Base-by-base conservation (phyloP, 2,888 invertebrate species). In the Eupithecia abbreviata region DNA sequence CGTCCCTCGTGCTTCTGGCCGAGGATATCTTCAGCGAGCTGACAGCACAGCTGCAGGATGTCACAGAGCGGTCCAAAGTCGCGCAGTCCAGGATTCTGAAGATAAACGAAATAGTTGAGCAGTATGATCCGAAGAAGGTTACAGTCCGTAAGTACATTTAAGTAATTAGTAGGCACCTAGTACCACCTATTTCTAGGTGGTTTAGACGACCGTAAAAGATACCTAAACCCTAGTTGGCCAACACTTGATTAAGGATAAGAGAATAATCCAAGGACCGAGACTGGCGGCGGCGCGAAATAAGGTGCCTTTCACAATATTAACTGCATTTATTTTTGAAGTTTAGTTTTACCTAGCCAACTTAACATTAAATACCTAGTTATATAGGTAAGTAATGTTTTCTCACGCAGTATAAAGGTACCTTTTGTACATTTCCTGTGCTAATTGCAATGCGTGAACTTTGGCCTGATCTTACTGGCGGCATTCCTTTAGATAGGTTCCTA, bases 1-100 rank as follows among this genome's bases (percentile, higher is more conserved):
- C 98, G 74, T 98, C 98, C 45, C 94, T 98, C 89, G 97, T 98
- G 86, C 95, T 97, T 81, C 96, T 97, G 80, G 98, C 98, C 84
- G 97, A 98, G 93, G 97, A 98, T 89, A 97, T 98, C 89, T 98
- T 98, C 93, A 96, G 96, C 85, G 98, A 97, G 88, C 95, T 98
- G 85, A 97, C 97, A 79, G 94, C 95, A 80, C 97, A 98, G 89
- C 95, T 98, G 82, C 96, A 97, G 87, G 95, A 95, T 81, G 96
- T 98, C 84, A 96, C 97, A 76, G 96, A 97, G 86, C 96, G 98
- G 82, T 97, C 98, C 77, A 96, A 96, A 78, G 92, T 93, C 72
- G 96, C 98, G 76, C 97, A 97, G 89, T 92, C 93, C 76, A 97
- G 97, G 90, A 96, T 98, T 85, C 95, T 95, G 84, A 95, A 93